Percentiles rank a stretch among this genome's conserved stretches.
Evolutionary conservation across 2,797 vertebrate species (phyloP).

Genomic region (Brachyalestes nurse): DNA sequence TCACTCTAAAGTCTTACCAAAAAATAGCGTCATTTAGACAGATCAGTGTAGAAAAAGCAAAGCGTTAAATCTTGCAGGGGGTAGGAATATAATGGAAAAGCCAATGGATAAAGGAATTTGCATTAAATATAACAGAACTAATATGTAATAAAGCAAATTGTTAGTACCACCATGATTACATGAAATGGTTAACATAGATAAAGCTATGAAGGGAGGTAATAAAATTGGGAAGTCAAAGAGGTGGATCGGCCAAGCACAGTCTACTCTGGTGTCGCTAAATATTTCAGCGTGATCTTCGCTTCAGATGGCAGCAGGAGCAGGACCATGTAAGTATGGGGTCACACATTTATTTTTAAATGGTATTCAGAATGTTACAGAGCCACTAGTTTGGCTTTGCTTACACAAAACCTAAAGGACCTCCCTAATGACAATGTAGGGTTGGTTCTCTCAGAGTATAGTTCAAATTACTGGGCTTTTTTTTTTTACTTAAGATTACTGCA

Average conservation of each 20-base stretch:
- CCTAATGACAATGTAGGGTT: not conserved
- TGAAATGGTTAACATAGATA: not conserved
- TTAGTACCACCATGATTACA: not conserved
- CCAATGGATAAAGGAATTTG: too few relatives aligned
- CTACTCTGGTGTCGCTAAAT: constrained; percentile 78
- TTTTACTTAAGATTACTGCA: too few relatives aligned
- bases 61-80: too few relatives aligned
- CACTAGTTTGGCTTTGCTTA: constrained; percentile 6
- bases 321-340: constrained; percentile 48
- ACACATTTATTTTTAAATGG: constrained; percentile 52
- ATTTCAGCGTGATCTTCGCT: constrained; percentile 86
- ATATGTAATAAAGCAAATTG: not conserved
- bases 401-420: constrained; percentile 33
- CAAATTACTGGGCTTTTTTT: not conserved
- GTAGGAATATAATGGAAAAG: not conserved
- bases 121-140: too few relatives aligned
- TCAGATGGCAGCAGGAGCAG: constrained; percentile 65
- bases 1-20: too few relatives aligned
- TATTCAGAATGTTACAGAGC: not conserved
- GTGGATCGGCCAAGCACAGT: constrained; percentile 17
- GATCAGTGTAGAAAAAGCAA: not conserved
- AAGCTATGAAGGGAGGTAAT: not conserved
- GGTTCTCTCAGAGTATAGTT: not conserved
- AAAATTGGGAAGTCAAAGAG: constrained; percentile 11
- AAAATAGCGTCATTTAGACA: not conserved